phyloP scores from a whole-genome alignment of 2,888 invertebrate genomes.

The Odontothrips loti region DNA sequence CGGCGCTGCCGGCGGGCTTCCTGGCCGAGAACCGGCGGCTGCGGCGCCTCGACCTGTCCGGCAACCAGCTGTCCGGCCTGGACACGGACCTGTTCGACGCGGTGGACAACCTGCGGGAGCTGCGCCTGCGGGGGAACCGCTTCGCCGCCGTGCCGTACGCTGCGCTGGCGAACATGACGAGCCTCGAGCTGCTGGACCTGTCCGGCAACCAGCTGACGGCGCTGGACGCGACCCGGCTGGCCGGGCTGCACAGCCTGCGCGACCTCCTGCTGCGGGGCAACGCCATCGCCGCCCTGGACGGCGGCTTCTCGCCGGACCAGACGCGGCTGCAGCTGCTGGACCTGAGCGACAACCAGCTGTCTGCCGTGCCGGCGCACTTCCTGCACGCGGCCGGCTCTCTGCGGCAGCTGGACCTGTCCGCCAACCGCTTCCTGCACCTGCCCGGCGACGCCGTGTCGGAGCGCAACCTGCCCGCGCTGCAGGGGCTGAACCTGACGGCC shows the following conservation, averaged over 20 bases:
- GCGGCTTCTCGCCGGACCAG: conserved; percentile 60
- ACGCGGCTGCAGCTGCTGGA: conserved; percentile 70
- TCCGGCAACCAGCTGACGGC: conserved; percentile 58
- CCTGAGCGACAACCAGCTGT: conserved; percentile 68
- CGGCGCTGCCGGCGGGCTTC: conserved; percentile 62
- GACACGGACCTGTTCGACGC: conserved; percentile 69
- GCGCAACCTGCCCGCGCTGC: conserved; percentile 65
- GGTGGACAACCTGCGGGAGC: conserved; percentile 69
- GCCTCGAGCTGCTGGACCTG: conserved; percentile 67
- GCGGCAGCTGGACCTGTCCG: conserved; percentile 70
- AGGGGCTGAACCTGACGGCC: conserved; percentile 74
- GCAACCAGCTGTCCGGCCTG: conserved; percentile 63
- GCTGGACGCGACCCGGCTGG: conserved; percentile 46
- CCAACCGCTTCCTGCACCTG: conserved; percentile 73
- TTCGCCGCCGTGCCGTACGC: conserved; percentile 75
- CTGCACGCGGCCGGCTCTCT: conserved; percentile 67
- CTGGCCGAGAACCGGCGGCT: conserved; percentile 76
- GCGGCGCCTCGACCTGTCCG: conserved; percentile 65
- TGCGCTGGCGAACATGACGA: conserved; percentile 68
- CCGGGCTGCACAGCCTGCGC: conserved; percentile 65
- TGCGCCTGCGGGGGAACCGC: conserved; percentile 67
- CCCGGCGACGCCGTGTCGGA: conserved; percentile 72
- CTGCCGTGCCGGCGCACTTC: conserved; percentile 75
- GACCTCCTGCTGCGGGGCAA: conserved; percentile 41
- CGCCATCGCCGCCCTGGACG: conserved; percentile 59